Conservation (phyloP, 2,113 vertebrate species). For the Gymnorhina tibicen region DNA sequence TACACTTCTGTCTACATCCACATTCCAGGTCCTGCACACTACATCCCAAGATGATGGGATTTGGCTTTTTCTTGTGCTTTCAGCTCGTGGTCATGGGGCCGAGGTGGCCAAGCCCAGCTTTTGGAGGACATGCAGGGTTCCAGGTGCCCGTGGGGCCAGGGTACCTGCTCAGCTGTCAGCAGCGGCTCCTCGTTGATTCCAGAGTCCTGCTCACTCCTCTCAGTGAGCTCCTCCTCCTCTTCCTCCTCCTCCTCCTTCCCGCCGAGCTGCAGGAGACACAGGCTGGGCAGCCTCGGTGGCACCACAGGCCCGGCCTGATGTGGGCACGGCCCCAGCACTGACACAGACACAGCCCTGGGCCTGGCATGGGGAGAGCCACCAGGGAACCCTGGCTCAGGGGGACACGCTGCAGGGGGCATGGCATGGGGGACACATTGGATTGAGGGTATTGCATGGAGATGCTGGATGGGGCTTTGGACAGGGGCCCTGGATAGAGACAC, state of each 20-base stretch:
- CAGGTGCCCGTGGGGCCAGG: fast-evolving
- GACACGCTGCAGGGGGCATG: fast-evolving
- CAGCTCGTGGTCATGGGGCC: fast-evolving
- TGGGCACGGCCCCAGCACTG: background rate
- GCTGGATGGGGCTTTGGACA: no score
- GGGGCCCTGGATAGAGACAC: background rate
- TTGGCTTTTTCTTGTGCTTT: background rate
- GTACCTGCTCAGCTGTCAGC: conserved; percentile 62
- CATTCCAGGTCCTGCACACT: background rate
- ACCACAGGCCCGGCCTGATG: background rate
- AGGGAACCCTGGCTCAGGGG: background rate
- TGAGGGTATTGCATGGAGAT: background rate
- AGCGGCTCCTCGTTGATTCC: conserved; percentile 51
- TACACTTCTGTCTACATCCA: background rate
- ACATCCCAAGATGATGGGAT: background rate
- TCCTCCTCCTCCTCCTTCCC: conserved; percentile 45
- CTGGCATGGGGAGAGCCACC: background rate
- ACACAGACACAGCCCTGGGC: background rate
- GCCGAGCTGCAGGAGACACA: conserved; percentile 34
- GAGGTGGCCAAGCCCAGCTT: background rate
- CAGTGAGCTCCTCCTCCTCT: conserved; percentile 53
- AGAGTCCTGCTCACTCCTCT: conserved; percentile 58
- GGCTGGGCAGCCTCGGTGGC: background rate
- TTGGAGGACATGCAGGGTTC: background rate
- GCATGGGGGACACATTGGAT: background rate